phyloP scores from a whole-genome alignment of 2,113 vertebrate species.

The Origma solitaria region DNA sequence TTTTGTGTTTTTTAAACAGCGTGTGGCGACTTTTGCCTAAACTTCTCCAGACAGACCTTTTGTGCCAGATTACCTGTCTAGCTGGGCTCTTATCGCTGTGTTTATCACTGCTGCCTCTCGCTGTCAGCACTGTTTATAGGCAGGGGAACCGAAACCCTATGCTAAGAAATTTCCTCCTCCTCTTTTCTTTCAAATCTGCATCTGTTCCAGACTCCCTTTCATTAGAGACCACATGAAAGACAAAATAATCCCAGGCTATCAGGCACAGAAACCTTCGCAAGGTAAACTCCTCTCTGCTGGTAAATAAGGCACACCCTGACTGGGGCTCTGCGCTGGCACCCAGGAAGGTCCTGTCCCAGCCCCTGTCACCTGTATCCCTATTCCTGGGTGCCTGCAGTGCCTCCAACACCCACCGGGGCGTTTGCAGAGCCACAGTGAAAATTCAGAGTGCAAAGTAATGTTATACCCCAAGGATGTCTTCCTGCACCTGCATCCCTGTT shows the following conservation, averaged over 20 bases:
- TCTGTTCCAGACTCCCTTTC: conserved; percentile 61
- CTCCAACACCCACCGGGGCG: accelerated
- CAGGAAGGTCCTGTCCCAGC: not conserved
- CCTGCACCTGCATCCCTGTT: not conserved
- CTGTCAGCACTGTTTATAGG: conserved; percentile 64
- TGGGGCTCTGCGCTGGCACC: not conserved
- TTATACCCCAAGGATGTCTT: not conserved
- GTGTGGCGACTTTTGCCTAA: conserved; percentile 5
- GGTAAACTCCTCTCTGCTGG: conserved; percentile 8
- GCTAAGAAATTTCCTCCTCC: conserved; percentile 61
- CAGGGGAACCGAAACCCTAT: conserved; percentile 47
- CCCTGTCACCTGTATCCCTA: not conserved
- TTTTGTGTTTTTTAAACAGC: conserved; percentile 16
- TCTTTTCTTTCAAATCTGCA: conserved; percentile 61
- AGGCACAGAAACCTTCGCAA: not conserved
- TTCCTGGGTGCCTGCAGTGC: not conserved
- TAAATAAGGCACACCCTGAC: conserved; percentile 41
- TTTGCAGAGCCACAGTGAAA: not conserved
- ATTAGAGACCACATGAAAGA: conserved; percentile 65
- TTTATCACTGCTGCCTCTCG: conserved; percentile 27
- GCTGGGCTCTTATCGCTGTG: conserved; percentile 22
- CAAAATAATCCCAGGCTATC: conserved; percentile 55
- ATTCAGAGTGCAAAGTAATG: not conserved
- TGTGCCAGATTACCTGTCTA: conserved; percentile 56
- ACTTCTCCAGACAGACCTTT: conserved; percentile 25